Base-by-base conservation (phyloP, 2,888 invertebrate genomes). In the Synanthedon formicaeformis region DNA sequence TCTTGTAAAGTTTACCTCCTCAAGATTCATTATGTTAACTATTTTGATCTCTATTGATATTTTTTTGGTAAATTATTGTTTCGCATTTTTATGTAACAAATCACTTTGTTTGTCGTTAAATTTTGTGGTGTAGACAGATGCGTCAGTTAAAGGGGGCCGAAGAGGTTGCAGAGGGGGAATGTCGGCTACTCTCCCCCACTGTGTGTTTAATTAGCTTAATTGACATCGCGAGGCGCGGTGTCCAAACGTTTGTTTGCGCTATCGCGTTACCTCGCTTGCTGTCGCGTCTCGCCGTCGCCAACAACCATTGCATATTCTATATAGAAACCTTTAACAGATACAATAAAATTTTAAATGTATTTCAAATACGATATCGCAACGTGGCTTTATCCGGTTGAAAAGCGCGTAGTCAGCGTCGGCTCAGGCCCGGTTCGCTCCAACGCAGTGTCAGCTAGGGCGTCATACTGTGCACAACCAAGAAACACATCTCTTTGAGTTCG, bases 141-240 rank as follows among this genome's bases (percentile, higher is more conserved):
- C 76, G 76, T 75, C 77, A 73, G 81, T 75, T 68, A 69, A 74
- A 73, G 74, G 75, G 51, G 53, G 49, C 52, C 65, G 60, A 68
- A 67, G 71, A 73, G 71, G 62, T 71, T 62, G 63, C 55, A 63
- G 56, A 64, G 69, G 67, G 58, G 62, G 64, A 61, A 56, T 56
- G 60, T 63, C 66, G 71, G 64, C 71, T 72, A 65, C 70, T 74
- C 71, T 75, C 34, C 77, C 78, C 77, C 75, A 61, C 74, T 73
- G 72, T 78, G 75, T 85, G 86, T 85, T 86, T 86, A 86, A 87
- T 87, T 86, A 87, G 84, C 84, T 78, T 86, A 86, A 87, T 87
- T 86, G 86, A 86, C 86, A 83, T 81, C 76, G 79, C 78, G 81
- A 83, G 85, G 82, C 78, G 82, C 76, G 82, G 77, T 83, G 85